Base-by-base conservation (phyloP, 2,888 invertebrate species). In the Limenitis camilla region DNA sequence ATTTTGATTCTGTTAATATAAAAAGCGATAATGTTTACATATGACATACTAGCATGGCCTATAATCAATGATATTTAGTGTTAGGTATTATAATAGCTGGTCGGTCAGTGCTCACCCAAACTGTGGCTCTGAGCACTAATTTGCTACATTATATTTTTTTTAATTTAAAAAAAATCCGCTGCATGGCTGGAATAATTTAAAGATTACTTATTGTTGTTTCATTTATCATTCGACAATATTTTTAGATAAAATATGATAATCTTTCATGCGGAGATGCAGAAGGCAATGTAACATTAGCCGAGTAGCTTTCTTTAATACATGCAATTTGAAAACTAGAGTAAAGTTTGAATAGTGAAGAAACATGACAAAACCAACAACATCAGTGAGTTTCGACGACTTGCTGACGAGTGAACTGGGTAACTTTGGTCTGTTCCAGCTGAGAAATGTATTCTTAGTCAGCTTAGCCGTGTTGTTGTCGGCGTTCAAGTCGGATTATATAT, bases 401-500 rank as follows among this genome's bases (percentile, higher is more conserved):
- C 65, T 89, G 52, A 64, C 69, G 0, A 66, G 76, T 29, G 81
- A 88, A 60, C 53, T 91, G 49, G 91, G 91, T 0, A 89, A 90
- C 65, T 89, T 90, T 55, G 91, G 91, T 8, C 81, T 81, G 59
- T 92, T 89, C 73, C 92, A 92, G 73, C 64, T 88, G 10, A 68
- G 79, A 5, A 88, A 89, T 46, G 89, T 90, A 52, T 33, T 81
- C 27, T 72, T 92, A 44, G 87, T 92, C 42, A 86, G 89, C 55
- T 59, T 92, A 42, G 90, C 91, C 0, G 80, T 91, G 57, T 73
- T 91, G 51, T 88, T 91, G 69, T 89, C 91, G n/a, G 90, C 90
- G 2, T 88, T 90, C 54, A 87, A 88, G 53, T 83, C 91, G 42
- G 89, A 90, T n/a, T 92, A 90, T 64, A 89, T 92, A 55, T 94